These are phyloP conservation scores for Pogona vitticeps DNA, from an alignment of 2,113 vertebrate genomes.

Conservation along the genomic window DNA sequence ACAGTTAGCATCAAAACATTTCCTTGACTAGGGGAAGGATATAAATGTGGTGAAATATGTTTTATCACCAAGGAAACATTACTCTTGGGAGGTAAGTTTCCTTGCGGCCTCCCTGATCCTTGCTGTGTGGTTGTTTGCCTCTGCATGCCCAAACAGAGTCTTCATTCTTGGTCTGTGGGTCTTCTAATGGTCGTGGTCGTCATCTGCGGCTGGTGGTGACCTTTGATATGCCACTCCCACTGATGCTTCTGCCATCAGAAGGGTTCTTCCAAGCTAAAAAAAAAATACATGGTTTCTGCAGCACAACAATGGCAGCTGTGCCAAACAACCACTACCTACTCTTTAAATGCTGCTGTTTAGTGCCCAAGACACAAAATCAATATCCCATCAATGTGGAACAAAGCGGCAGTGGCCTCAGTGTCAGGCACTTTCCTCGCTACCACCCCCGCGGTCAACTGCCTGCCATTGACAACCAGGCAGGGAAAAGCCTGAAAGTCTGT, in stretches of 20 bases:
- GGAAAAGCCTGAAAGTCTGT: background rate
- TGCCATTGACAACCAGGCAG: background rate
- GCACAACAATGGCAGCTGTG: constrained; percentile 32
- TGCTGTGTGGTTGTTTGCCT: background rate
- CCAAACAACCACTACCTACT: constrained; percentile 41
- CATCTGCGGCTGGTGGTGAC: too few species aligned
- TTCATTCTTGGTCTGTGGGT: too few species aligned
- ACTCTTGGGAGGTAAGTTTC: too few species aligned
- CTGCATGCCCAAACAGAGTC: background rate
- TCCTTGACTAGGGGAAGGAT: background rate
- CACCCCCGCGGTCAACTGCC: background rate
- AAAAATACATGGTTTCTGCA: background rate
- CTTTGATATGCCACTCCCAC: background rate
- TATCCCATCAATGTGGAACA: constrained; percentile 60
- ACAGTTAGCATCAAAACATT: background rate
- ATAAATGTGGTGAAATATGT: background rate
- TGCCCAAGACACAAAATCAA: constrained; percentile 69
- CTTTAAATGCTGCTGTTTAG: constrained; percentile 56
- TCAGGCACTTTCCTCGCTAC: constrained; percentile 21
- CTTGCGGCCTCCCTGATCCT: background rate
- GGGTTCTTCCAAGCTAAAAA: background rate
- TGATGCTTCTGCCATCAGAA: background rate
- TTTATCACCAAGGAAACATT: background rate
- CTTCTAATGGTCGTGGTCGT: too few species aligned
- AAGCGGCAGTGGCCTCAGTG: constrained; percentile 46